Base-by-base conservation (phyloP, 2,888 invertebrate species). In the Stenurella melanura region DNA sequence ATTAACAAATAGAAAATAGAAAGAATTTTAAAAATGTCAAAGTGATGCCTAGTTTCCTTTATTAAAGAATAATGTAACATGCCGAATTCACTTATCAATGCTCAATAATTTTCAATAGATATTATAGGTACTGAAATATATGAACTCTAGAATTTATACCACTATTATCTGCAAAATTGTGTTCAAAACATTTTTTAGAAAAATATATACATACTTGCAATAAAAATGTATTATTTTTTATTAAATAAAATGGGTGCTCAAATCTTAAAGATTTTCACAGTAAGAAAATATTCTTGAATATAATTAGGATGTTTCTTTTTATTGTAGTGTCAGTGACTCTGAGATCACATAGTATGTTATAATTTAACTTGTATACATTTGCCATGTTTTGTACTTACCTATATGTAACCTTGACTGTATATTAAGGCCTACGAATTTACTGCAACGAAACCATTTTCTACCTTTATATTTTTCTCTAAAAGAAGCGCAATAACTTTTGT, bases 361-460 rank as follows among this genome's bases (percentile, higher is more conserved):
- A 50, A 50, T 30, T 34, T 4, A 10, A 34, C 4, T 34, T 18
- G 18, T 69, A 38, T 69, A 26, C 30, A 18, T 68, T 30, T 56
- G 15, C 38, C 21, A 15, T 56, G 61, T 63, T 34, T 50, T n/a
- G 50, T n/a, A n/a, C 50, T 50, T 15, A 50, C 50, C n/a, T 50
- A 50, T 50, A 50, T 50, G 6, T n/a, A 50, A 50, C 12, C 70
- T 19, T 70, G 70, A 70, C 60, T 74, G 67, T 68, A 74, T 66
- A 30, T 68, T 68, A 61, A 61, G 60, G 61, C 60, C 67, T 74
- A 74, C 60, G 61, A 76, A 69, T 72, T 76, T 73, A 73, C 64
- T 67, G 74, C 77, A 77, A 72, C 77, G 77, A 77, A 74, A 61
- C 61, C 67, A 34, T 77, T 77, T 77, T 77, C 74, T 77, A 77